These are phyloP conservation scores for Astropecten irregularis DNA, from an alignment of 53 echinoderm and acorn worm species.

Conservation along the genomic window DNA sequence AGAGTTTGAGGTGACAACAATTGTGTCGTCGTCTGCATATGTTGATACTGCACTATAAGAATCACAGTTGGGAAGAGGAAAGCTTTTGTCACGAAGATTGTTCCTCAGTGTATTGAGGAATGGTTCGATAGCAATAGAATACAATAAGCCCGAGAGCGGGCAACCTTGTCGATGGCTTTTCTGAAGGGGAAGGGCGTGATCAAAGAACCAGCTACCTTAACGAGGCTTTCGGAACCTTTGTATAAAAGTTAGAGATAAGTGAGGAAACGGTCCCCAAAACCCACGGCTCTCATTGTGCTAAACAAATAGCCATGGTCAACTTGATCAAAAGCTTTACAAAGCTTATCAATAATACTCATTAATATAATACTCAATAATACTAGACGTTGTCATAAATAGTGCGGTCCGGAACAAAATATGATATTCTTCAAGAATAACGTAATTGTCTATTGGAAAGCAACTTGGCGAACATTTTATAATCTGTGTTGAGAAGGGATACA, in stretches of 20 bases:
- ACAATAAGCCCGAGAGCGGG: conserved; percentile 16
- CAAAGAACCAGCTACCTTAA: background rate
- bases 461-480: conserved; percentile 65
- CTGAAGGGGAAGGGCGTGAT: background rate
- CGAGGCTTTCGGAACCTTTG: background rate
- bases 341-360: background rate
- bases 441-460: conserved; percentile 16
- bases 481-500: too few species aligned
- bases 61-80: background rate
- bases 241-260: background rate
- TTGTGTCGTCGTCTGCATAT: background rate
- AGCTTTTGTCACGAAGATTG: background rate
- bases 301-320: background rate
- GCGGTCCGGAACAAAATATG: conserved; percentile 50
- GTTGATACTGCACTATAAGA: background rate
- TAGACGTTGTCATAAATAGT: conserved; percentile 50
- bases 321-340: background rate
- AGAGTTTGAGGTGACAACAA: background rate
- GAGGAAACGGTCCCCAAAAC: background rate
- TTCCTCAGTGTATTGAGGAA: background rate
- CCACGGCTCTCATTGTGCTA: background rate
- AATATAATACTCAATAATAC: conserved; percentile 17
- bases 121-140: conserved; percentile 28
- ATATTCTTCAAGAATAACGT: conserved; percentile 15
- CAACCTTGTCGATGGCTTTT: conserved; percentile 12